These are phyloP conservation scores for Xiphydria camelus DNA, from an alignment of 2,888 invertebrate genomes.

Conservation along the genomic window DNA sequence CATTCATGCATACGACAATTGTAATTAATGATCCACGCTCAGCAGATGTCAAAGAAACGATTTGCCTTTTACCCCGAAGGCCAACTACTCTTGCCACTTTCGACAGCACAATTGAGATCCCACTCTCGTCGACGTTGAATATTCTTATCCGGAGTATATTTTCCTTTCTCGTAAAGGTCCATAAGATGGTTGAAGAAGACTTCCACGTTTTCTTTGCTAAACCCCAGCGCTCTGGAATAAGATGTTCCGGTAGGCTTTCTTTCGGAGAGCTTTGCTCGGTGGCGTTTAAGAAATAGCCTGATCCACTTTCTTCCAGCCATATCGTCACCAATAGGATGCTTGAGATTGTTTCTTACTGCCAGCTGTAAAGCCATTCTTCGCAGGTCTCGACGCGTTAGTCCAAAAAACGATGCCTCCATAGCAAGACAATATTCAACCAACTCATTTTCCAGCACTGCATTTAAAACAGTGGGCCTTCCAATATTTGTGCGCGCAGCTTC, in stretches of 20 bases:
- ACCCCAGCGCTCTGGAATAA: neutral
- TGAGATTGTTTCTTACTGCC: too few species aligned
- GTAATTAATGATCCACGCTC: conserved; percentile 37
- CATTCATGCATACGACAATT: conserved; percentile 37
- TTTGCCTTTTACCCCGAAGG: conserved; percentile 34
- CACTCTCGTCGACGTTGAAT: conserved; percentile 40
- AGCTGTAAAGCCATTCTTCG: too few species aligned
- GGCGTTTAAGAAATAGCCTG: neutral
- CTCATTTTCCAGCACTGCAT: too few species aligned
- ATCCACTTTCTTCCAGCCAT: neutral
- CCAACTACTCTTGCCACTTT: conserved; percentile 27
- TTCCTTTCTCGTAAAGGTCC: conserved; percentile 21
- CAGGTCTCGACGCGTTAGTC: too few species aligned
- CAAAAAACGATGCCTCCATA: too few species aligned
- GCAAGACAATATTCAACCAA: too few species aligned
- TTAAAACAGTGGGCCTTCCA: too few species aligned
- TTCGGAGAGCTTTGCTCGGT: neutral
- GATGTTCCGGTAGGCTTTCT: neutral
- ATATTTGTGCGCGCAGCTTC: too few species aligned
- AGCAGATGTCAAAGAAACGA: conserved; percentile 29
- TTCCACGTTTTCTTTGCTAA: conserved; percentile 1
- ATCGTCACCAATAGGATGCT: too few species aligned
- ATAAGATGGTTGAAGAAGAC: neutral
- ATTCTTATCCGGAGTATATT: conserved; percentile 34
- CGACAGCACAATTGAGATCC: conserved; percentile 31